These are phyloP conservation scores for Drosophila chauvacae DNA, from an alignment of 1,140 invertebrate genomes.

Conservation along the genomic window DNA sequence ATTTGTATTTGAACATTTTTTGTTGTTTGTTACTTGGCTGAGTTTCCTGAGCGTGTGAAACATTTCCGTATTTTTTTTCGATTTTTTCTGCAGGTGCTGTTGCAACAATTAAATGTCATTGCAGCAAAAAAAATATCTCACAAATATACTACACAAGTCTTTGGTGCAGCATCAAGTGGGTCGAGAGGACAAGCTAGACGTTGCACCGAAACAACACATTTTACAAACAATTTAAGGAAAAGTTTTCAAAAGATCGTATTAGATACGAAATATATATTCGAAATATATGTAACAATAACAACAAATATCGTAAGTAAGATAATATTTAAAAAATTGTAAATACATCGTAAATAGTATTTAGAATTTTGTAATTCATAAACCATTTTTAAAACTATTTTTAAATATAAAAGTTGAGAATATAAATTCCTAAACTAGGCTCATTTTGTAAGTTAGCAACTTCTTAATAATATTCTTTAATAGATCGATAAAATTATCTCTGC, in stretches of 20 bases:
- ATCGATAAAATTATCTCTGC: background rate
- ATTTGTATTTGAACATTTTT: background rate
- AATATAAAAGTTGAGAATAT: too few relatives aligned
- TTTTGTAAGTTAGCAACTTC: background rate
- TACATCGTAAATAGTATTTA: too few relatives aligned
- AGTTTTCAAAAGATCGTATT: background rate
- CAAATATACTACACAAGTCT: background rate
- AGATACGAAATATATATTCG: background rate
- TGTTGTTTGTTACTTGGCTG: background rate
- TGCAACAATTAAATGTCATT: constrained; percentile 41
- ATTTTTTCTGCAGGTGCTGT: constrained; percentile 25
- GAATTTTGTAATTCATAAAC: too few relatives aligned
- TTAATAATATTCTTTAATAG: too few relatives aligned
- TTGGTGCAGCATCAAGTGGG: background rate
- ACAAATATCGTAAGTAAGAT: too few relatives aligned
- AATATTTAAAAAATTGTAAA: too few relatives aligned
- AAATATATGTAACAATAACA: background rate
- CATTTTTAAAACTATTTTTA: too few relatives aligned
- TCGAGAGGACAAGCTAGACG: background rate
- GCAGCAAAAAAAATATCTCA: constrained; percentile 17
- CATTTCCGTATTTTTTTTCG: background rate
- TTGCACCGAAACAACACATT: background rate
- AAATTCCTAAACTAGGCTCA: background rate
- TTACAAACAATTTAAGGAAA: too few relatives aligned
- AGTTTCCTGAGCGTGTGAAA: constrained; percentile 28